A percentile compares a stretch with the other conserved stretches of the same genome.
Evolutionary conservation across 2,888 invertebrate species (phyloP).

Genomic region (Operophtera brumata): DNA sequence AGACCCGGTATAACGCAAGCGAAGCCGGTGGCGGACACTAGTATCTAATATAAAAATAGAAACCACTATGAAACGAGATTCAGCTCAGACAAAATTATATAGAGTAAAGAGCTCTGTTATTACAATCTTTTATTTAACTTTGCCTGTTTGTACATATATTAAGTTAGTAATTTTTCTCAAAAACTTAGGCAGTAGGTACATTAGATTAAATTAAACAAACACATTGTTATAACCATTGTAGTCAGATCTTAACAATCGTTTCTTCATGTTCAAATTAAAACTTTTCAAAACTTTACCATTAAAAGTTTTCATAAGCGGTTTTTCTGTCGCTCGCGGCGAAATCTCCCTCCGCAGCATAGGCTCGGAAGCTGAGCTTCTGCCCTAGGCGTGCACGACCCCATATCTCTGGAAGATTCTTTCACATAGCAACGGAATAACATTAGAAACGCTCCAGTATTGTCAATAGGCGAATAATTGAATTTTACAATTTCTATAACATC

Average conservation of each 20-base stretch:
- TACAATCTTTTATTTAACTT: no score
- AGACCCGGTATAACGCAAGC: no score
- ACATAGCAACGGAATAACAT: conserved; percentile 52
- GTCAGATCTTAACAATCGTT: conserved; percentile 26
- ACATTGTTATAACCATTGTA: conserved; percentile 11
- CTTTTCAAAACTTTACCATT: conserved; percentile 31
- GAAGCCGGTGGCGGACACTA: no score
- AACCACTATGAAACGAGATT: no score
- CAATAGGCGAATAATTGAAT: conserved; percentile 74
- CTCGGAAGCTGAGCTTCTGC: conserved; percentile 3
- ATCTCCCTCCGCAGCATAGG: conserved; percentile 2
- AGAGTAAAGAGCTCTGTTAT: no score
- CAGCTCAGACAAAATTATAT: no score
- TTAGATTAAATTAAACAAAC: not conserved
- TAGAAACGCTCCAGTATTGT: conserved; percentile 61
- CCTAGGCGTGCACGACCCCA: conserved; percentile 28
- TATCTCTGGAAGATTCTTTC: conserved; percentile 29
- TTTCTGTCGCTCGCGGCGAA: conserved; percentile 25
- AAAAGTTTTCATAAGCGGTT: conserved; percentile 34
- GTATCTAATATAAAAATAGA: no score
- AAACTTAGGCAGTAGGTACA: no score
- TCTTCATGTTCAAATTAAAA: conserved; percentile 32
- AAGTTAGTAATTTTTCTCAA: no score
- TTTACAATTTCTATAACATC: conserved; percentile 62
- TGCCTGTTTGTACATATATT: no score